Conservation (phyloP, 2,888 invertebrate species). For the Oscheius myriophilus region DNA sequence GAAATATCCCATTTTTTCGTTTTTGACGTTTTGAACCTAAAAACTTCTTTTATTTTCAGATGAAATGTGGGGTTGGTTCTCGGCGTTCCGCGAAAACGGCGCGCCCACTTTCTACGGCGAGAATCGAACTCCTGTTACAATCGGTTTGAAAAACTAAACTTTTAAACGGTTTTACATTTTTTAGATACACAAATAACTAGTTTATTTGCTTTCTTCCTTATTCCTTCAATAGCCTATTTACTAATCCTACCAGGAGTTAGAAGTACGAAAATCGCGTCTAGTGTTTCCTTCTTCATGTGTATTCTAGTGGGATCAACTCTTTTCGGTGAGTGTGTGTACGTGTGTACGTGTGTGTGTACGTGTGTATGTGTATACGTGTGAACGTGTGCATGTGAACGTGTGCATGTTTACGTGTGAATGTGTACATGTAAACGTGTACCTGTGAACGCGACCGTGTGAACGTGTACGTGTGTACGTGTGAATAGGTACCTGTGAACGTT, state of each 20-base stretch:
- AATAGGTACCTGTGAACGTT: too few relatives aligned
- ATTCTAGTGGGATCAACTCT: constrained; percentile 92
- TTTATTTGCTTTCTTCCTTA: constrained; percentile 30
- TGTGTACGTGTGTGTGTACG: too few relatives aligned
- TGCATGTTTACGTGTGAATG: too few relatives aligned
- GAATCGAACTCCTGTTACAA: constrained; percentile 93
- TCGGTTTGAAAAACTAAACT: constrained; percentile 77
- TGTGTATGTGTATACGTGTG: too few relatives aligned
- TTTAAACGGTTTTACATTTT: too few relatives aligned
- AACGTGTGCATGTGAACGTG: too few relatives aligned
- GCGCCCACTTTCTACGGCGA: constrained; percentile 94
- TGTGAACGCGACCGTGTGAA: too few relatives aligned
- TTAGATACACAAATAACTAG: constrained; percentile 32
- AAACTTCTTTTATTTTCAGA: constrained; percentile 1
- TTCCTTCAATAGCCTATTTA: constrained; percentile 81
- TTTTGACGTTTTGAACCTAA: too few relatives aligned
- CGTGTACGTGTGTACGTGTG: too few relatives aligned
- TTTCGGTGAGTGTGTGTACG: constrained; percentile 77
- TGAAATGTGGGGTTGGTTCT: constrained; percentile 85
- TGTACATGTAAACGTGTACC: too few relatives aligned
- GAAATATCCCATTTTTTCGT: not conserved
- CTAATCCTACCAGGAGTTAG: constrained; percentile 88
- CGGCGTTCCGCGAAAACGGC: constrained; percentile 94
- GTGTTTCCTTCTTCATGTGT: constrained; percentile 74
- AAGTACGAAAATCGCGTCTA: constrained; percentile 69